Conservation (phyloP, 2,888 invertebrate species). For the Brenthis hecate region DNA sequence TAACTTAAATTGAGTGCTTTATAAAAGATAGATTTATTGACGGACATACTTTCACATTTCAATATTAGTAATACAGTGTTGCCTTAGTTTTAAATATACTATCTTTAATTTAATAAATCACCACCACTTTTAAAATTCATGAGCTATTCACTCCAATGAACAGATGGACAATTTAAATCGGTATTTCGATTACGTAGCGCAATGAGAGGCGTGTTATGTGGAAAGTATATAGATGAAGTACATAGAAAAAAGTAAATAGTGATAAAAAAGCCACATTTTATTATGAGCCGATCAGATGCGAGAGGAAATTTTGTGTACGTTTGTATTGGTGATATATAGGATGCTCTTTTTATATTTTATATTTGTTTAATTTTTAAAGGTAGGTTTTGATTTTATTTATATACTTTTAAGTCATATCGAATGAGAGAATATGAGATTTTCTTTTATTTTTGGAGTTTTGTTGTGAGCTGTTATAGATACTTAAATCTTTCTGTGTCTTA, state of each 20-base stretch:
- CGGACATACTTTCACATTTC: too few species aligned
- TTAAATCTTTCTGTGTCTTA: too few species aligned
- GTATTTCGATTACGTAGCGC: conserved; percentile 35
- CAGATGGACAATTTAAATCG: conserved; percentile 23
- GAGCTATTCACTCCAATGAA: conserved; percentile 20
- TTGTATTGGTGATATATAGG: conserved; percentile 62
- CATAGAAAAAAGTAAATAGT: conserved; percentile 81
- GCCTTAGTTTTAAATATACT: not conserved
- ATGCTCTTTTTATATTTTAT: conserved; percentile 46
- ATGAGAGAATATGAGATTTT: too few species aligned
- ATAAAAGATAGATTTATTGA: too few species aligned
- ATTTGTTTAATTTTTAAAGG: conserved; percentile 42
- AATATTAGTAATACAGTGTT: too few species aligned
- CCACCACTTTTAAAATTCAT: conserved; percentile 3
- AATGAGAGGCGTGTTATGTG: conserved; percentile 46
- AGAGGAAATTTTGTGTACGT: conserved; percentile 60
- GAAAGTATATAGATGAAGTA: conserved; percentile 55
- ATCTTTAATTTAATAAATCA: too few species aligned
- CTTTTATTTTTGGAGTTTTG: too few species aligned
- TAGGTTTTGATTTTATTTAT: too few species aligned
- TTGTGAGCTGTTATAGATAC: too few species aligned
- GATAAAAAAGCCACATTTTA: conserved; percentile 81
- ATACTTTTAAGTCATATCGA: too few species aligned
- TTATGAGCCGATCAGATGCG: conserved; percentile 76
- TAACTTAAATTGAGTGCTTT: too few species aligned